phyloP scores from a whole-genome alignment of 2,113 vertebrate species.

The Garra rufa region DNA sequence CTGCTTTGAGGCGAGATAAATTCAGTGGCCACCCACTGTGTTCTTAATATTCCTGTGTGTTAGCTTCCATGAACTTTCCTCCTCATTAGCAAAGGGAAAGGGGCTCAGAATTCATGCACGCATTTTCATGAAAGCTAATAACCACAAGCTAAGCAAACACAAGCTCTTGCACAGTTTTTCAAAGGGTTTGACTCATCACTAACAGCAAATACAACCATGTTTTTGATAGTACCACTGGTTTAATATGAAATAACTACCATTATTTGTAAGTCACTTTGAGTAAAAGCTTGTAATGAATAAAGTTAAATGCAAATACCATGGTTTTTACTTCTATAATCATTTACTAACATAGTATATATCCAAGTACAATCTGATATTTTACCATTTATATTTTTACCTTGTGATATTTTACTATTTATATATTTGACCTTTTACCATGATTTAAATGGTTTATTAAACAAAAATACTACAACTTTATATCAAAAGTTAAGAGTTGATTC shows the following conservation, averaged over 20 bases:
- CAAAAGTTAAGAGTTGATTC: not conserved
- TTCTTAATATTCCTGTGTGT: not conserved
- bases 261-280: not conserved
- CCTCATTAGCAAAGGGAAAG: conserved; percentile 11
- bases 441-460: not conserved
- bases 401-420: too few relatives aligned
- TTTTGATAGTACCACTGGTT: too few relatives aligned
- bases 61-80: conserved; percentile 2
- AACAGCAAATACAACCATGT: too few relatives aligned
- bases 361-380: not conserved
- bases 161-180: not conserved
- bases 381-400: too few relatives aligned
- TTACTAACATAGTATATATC: not conserved
- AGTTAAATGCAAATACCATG: not conserved
- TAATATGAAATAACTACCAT: too few relatives aligned
- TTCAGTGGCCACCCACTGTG: conserved; percentile 22
- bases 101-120: not conserved
- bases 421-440: not conserved
- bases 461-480: not conserved
- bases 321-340: not conserved
- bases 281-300: not conserved
- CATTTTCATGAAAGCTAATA: conserved; percentile 10
- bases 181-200: too few relatives aligned
- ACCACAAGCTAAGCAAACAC: not conserved
- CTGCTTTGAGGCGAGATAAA: not conserved